Evolutionary conservation across 2,113 vertebrate species (phyloP).

Genomic region (Riparia riparia): DNA sequence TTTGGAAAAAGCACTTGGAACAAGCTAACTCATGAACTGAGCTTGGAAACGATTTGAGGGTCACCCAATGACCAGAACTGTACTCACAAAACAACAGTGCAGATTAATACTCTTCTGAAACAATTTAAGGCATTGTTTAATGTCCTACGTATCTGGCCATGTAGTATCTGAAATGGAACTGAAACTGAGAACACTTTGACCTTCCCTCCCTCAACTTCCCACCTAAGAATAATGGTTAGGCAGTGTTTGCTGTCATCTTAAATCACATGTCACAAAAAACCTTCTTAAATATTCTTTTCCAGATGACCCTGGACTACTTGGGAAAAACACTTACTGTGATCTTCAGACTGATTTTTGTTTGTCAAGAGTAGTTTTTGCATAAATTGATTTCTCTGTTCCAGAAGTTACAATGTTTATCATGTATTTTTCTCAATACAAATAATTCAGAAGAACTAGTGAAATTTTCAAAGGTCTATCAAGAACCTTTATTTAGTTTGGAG

Average conservation of each 20-base stretch:
- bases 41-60: not conserved
- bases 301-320: not conserved
- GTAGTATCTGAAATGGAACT: not conserved
- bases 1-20: not conserved
- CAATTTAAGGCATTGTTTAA: not conserved
- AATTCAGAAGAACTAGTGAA: not conserved
- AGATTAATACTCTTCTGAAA: not conserved
- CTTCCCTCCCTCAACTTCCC: not conserved
- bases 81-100: not conserved
- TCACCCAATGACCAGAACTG: not conserved
- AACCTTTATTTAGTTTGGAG: not conserved
- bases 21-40: not conserved
- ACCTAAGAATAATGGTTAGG: not conserved
- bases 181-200: not conserved
- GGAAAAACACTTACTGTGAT: not conserved
- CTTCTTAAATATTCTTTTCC: not conserved
- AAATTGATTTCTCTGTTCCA: not conserved
- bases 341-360: not conserved
- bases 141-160: not conserved
- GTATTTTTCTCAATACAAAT: not conserved
- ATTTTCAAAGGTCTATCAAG: not conserved
- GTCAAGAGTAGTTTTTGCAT: not conserved
- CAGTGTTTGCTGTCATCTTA: not conserved
- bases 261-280: fast-evolving
- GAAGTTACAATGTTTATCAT: not conserved